phyloP scores from a whole-genome alignment of 2,888 invertebrate species.

The Nipponacmea schrenckii region DNA sequence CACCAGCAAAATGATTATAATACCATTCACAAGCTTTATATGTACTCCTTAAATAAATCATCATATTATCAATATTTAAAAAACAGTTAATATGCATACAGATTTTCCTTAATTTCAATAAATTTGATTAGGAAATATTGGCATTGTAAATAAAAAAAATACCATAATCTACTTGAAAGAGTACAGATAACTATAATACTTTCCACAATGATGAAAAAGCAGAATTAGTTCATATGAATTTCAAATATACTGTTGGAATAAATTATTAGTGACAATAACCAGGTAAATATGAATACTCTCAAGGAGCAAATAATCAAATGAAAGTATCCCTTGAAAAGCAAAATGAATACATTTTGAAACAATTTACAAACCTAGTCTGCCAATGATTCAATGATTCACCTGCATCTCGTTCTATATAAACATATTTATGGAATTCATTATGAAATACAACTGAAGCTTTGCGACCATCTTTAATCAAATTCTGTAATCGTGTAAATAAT shows the following conservation, averaged over 20 bases:
- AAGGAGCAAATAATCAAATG: not conserved
- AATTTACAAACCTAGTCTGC: slow-evolving; percentile 44
- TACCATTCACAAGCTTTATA: slow-evolving; percentile 61
- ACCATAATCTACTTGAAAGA: not conserved
- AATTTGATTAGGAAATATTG: no score
- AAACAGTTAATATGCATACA: no score
- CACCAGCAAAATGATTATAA: slow-evolving; percentile 59
- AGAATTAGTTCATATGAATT: no score
- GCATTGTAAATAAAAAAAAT: not conserved
- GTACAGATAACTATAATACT: no score
- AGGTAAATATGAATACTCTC: no score
- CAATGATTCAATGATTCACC: slow-evolving; percentile 47
- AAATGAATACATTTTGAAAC: slow-evolving; percentile 5
- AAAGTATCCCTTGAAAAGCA: no score
- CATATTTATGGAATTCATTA: slow-evolving; percentile 62
- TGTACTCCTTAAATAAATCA: slow-evolving; percentile 46
- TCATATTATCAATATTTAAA: not conserved
- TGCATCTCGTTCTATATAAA: slow-evolving; percentile 50
- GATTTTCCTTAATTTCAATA: no score
- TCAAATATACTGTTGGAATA: no score
- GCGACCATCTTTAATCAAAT: slow-evolving; percentile 49
- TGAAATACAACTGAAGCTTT: slow-evolving; percentile 57
- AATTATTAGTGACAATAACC: no score
- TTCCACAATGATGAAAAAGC: no score
- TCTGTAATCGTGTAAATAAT: slow-evolving; percentile 47